Evolutionary conservation across 1,140 invertebrate species (phyloP).

Genomic region (Aphelinus atriplicis): DNA sequence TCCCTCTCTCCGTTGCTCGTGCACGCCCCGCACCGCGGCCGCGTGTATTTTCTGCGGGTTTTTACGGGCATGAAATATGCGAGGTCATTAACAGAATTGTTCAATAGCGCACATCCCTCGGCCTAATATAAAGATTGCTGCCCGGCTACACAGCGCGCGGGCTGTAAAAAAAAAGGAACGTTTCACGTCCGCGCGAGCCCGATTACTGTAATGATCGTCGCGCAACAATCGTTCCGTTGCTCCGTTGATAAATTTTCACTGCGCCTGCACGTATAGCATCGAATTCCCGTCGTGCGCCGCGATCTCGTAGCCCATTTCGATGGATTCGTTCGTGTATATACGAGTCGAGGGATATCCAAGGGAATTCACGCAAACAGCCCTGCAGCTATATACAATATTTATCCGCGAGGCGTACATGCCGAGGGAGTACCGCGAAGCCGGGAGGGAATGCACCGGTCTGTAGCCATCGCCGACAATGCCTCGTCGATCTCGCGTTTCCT

Average conservation of each 20-base stretch:
- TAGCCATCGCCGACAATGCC: no score
- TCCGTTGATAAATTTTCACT: conserved; percentile 7
- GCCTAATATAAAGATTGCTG: conserved; percentile 33
- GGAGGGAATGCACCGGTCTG: no score
- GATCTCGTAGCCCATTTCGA: no score
- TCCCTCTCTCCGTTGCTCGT: background rate
- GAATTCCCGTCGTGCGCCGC: no score
- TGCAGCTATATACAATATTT: background rate
- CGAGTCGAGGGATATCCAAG: background rate
- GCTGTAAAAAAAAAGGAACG: conserved; percentile 15
- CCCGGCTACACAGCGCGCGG: background rate
- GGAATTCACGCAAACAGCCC: background rate
- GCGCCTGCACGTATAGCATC: no score
- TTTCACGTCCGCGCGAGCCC: background rate
- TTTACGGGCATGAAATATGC: conserved; percentile 36
- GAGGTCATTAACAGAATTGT: conserved; percentile 35
- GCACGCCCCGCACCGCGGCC: conserved; percentile 8
- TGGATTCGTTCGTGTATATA: background rate
- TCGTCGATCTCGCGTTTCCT: no score
- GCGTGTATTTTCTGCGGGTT: conserved; percentile 28
- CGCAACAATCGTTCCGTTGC: conserved; percentile 5
- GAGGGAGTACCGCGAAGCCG: no score
- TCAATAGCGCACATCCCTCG: conserved; percentile 17
- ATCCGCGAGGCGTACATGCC: no score
- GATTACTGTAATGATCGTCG: conserved; percentile 32